Conservation (phyloP, 1,140 invertebrate species). For the Macrocentrus cingulum region DNA sequence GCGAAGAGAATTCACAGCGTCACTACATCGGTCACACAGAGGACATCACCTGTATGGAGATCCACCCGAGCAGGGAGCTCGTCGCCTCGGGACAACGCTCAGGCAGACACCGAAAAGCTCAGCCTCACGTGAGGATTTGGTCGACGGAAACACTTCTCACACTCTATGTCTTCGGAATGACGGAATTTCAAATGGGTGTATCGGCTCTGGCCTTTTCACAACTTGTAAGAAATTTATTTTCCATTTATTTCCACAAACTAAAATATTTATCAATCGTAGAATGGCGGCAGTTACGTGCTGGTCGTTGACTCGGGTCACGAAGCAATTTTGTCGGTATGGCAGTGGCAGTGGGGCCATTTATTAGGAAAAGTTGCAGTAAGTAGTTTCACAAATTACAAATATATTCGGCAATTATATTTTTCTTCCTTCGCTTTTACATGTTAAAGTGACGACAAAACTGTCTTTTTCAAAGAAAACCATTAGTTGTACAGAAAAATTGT, state of each 20-base stretch:
- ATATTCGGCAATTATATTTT: neutral
- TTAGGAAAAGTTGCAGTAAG: constrained; percentile 86
- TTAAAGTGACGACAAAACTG: no score
- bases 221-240: constrained; percentile 60
- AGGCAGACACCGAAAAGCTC: constrained; percentile 76
- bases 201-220: constrained; percentile 89
- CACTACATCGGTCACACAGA: constrained; percentile 94
- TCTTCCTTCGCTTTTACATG: neutral
- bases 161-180: constrained; percentile 88
- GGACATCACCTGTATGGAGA: constrained; percentile 73
- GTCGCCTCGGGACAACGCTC: constrained; percentile 88
- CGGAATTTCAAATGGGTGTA: constrained; percentile 87
- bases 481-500: no score
- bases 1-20: constrained; percentile 85
- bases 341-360: constrained; percentile 87
- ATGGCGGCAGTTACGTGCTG: constrained; percentile 84
- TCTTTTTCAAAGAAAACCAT: no score
- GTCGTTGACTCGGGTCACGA: constrained; percentile 83
- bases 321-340: constrained; percentile 85
- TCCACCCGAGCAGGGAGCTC: constrained; percentile 87
- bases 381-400: constrained; percentile 28
- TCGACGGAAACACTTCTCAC: constrained; percentile 89
- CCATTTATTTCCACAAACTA: neutral
- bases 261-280: no score
- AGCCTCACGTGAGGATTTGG: constrained; percentile 94